Conservation (phyloP, 2,888 invertebrate genomes). For the Standfussiana lucernea region DNA sequence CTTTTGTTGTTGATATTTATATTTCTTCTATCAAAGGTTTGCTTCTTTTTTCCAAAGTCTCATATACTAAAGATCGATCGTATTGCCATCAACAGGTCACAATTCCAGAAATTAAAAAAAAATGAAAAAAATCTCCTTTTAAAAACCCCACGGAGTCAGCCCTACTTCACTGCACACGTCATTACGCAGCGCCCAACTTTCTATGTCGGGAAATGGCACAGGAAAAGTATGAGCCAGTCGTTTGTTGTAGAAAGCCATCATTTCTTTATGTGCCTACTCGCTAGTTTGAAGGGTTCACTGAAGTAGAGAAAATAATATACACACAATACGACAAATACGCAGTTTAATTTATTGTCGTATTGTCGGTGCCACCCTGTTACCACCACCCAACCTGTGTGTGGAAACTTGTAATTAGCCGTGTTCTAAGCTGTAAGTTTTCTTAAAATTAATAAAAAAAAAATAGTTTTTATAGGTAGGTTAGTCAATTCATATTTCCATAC, state of each 20-base stretch:
- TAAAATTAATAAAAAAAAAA: neutral
- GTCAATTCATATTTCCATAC: neutral
- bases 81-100: neutral
- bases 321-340: neutral
- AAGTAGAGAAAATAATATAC: slow-evolving; percentile 1
- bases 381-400: too few relatives aligned
- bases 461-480: neutral
- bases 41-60: neutral
- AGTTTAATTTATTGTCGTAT: neutral
- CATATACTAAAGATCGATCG: too few relatives aligned
- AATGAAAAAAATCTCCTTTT: neutral
- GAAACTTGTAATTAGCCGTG: neutral
- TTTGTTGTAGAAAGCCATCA: slow-evolving; percentile 62
- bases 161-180: slow-evolving; percentile 32
- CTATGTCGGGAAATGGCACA: slow-evolving; percentile 63
- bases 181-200: slow-evolving; percentile 56
- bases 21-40: neutral
- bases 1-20: neutral
- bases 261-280: slow-evolving; percentile 24
- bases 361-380: neutral
- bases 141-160: slow-evolving; percentile 37
- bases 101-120: too few relatives aligned
- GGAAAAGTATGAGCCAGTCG: slow-evolving; percentile 54
- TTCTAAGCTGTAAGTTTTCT: neutral
- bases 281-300: slow-evolving; percentile 1